Conservation (phyloP, 2,888 invertebrate species). For the Flabesymbios commensalis region DNA sequence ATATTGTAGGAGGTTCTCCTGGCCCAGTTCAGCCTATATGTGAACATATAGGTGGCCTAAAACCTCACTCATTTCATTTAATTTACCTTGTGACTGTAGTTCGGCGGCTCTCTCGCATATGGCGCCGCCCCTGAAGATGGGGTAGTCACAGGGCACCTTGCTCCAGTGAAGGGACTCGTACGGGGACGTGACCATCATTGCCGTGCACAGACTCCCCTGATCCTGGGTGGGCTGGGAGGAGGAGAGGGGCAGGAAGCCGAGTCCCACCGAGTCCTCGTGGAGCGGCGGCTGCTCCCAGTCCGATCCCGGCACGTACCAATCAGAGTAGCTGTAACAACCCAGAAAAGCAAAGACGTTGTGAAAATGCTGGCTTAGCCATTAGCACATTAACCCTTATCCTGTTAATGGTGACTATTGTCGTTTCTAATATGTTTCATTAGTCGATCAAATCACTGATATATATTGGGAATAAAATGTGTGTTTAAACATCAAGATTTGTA, state of each 20-base stretch:
- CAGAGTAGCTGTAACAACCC: constrained; percentile 26
- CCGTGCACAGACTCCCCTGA: constrained; percentile 28
- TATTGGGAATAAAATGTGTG: no score
- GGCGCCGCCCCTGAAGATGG: constrained; percentile 22
- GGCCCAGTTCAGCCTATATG: no score
- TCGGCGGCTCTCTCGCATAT: constrained; percentile 23
- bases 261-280: constrained; percentile 8
- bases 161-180: constrained; percentile 28
- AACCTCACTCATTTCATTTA: no score
- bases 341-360: no score
- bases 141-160: constrained; percentile 35
- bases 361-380: constrained; percentile 22
- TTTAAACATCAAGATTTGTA: no score
- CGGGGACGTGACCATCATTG: constrained; percentile 24
- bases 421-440: no score
- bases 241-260: constrained; percentile 15
- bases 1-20: no score
- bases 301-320: constrained; percentile 23
- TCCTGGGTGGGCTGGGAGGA: constrained; percentile 27
- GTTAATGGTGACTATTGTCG: no score
- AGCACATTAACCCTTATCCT: constrained; percentile 25
- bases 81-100: no score
- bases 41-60: no score
- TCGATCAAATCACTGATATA: no score
- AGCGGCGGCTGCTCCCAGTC: constrained; percentile 23